Percentiles rank a stretch among this genome's conserved stretches.
Conservation (phyloP, 2,113 vertebrate genomes). For the Machaerirhynchus nigripectus region DNA sequence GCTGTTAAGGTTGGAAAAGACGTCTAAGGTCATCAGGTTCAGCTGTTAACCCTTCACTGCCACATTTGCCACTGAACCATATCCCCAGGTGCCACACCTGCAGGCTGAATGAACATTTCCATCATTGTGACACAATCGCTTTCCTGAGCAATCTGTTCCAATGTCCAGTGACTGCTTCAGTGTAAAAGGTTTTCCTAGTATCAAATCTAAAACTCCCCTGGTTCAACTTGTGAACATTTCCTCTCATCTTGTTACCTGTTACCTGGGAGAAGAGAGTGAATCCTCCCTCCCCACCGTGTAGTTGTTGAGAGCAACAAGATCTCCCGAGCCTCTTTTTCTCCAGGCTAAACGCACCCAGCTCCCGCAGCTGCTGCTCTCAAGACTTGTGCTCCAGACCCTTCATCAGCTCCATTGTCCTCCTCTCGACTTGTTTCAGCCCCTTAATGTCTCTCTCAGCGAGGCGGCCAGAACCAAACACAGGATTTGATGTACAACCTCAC, state of each 20-base stretch:
- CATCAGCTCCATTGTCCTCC: not conserved
- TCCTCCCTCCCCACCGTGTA: rapidly evolving
- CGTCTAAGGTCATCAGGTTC: not conserved
- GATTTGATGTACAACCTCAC: not conserved
- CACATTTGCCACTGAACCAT: not conserved
- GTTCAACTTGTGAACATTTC: not conserved
- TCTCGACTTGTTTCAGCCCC: not conserved
- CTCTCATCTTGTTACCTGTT: rapidly evolving
- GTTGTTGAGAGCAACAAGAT: not conserved
- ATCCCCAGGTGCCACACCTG: too few species aligned
- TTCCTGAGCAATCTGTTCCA: not conserved
- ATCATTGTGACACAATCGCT: not conserved
- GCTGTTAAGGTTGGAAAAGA: not conserved
- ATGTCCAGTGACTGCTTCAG: not conserved
- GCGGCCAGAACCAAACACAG: not conserved
- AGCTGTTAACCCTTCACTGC: not conserved
- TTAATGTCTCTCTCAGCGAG: not conserved
- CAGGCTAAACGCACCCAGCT: not conserved
- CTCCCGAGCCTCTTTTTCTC: not conserved
- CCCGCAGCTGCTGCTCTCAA: not conserved
- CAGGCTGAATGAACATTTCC: not conserved
- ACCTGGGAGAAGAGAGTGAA: not conserved
- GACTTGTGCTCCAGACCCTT: not conserved
- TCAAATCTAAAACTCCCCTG: not conserved
- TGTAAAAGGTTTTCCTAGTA: not conserved